Percentiles rank a stretch among this genome's conserved stretches.
phyloP scores from a whole-genome alignment of 2,797 vertebrate genomes.

The Momotus momota region DNA sequence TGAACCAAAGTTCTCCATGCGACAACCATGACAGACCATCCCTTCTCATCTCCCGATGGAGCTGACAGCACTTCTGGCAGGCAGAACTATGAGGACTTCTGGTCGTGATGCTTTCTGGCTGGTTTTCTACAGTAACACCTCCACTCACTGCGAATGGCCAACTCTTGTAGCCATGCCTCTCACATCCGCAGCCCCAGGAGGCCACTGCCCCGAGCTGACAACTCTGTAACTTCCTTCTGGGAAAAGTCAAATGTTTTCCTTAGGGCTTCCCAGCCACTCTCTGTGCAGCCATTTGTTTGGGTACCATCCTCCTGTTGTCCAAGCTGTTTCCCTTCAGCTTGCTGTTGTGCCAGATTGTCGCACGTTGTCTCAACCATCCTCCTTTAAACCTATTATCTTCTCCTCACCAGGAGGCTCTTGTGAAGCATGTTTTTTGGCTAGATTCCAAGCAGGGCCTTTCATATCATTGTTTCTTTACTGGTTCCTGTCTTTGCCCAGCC shows the following conservation, averaged over 20 bases:
- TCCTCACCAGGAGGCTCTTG: background rate
- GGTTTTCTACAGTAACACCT: background rate
- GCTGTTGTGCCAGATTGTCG: constrained; percentile 7
- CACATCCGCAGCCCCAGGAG: background rate
- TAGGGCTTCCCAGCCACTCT: background rate
- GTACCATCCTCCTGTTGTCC: constrained; percentile 46
- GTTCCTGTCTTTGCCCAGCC: background rate
- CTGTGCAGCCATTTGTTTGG: constrained; percentile 54
- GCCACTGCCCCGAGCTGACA: background rate
- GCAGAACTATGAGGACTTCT: background rate
- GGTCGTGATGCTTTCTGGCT: background rate
- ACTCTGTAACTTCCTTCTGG: background rate
- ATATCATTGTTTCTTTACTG: constrained; percentile 8
- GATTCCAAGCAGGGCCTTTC: constrained; percentile 28
- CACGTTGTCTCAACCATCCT: background rate
- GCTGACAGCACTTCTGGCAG: background rate
- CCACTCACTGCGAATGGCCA: background rate
- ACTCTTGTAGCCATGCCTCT: background rate
- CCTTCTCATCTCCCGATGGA: background rate
- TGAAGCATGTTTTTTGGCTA: constrained; percentile 2
- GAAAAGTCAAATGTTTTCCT: constrained; percentile 47
- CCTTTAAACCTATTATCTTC: constrained; percentile 17
- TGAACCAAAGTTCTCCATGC: background rate
- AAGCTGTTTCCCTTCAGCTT: constrained; percentile 54
- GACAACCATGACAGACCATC: background rate